Percentiles rank a stretch among this genome's conserved stretches.
phyloP scores from a whole-genome alignment of 2,888 invertebrate genomes.

The Mactromeris polynyma region DNA sequence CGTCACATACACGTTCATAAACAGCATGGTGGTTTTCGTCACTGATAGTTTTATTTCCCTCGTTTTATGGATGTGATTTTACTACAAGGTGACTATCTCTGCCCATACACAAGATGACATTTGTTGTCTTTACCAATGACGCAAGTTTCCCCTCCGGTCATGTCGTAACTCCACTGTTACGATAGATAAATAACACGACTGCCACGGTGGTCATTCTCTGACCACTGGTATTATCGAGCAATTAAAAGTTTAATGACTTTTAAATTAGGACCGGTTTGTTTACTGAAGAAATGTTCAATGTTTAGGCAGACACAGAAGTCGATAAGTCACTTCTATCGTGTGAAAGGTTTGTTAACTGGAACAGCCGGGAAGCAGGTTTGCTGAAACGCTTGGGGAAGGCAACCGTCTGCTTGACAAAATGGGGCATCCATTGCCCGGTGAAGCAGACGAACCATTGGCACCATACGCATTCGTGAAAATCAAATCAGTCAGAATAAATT shows the following conservation, averaged over 20 bases:
- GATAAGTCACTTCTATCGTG: background rate
- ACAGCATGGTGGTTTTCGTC: background rate
- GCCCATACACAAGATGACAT: slow-evolving; percentile 12
- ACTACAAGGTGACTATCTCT: slow-evolving; percentile 20
- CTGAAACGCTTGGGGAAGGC: background rate
- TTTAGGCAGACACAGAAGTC: background rate
- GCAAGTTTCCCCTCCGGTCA: slow-evolving; percentile 26
- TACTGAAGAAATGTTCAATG: slow-evolving; percentile 11
- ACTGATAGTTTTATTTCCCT: background rate
- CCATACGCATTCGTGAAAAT: background rate
- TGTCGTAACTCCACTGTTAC: slow-evolving; percentile 40
- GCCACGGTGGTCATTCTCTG: slow-evolving; percentile 31
- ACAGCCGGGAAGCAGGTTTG: background rate
- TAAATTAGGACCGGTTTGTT: slow-evolving; percentile 49
- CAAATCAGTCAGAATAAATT: background rate
- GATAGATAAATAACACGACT: slow-evolving; percentile 48
- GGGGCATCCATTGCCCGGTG: background rate
- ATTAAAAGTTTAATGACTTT: slow-evolving; percentile 58
- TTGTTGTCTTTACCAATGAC: slow-evolving; percentile 26
- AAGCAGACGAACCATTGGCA: background rate
- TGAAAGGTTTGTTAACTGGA: background rate
- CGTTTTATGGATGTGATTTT: slow-evolving; percentile 7
- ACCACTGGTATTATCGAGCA: slow-evolving; percentile 49
- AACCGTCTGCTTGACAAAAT: background rate
- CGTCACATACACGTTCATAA: background rate